A percentile compares a stretch with the other conserved stretches of the same genome.
phyloP scores from a whole-genome alignment of 2,113 vertebrate species.

The Clarias macrocephalus region DNA sequence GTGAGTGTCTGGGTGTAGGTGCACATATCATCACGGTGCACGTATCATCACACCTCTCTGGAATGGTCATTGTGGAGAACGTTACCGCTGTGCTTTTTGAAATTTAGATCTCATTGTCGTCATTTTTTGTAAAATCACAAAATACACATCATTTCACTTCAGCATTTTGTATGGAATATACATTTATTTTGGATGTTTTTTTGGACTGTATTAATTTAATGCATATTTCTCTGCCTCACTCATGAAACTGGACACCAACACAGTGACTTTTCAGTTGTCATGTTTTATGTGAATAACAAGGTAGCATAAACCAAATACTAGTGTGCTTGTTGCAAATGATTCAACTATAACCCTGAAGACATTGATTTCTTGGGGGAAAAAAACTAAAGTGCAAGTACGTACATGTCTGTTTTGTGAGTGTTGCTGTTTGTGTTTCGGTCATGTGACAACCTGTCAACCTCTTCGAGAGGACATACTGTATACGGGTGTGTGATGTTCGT shows the following conservation, averaged over 20 bases:
- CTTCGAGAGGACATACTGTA: slow-evolving; percentile 18
- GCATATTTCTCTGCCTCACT: background rate
- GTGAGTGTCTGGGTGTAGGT: slow-evolving; percentile 10
- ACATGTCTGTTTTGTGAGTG: slow-evolving; percentile 67
- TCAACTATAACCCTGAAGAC: slow-evolving; percentile 3
- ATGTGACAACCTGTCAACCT: slow-evolving; percentile 65
- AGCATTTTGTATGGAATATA: background rate
- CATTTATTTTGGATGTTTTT: slow-evolving; percentile 20
- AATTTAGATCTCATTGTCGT: background rate
- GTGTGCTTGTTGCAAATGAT: slow-evolving; percentile 41
- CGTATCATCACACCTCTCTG: slow-evolving; percentile 3
- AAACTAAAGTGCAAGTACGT: slow-evolving; percentile 37
- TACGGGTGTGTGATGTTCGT: slow-evolving; percentile 37
- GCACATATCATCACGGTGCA: too few species aligned
- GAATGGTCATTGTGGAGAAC: background rate
- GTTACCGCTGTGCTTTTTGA: background rate
- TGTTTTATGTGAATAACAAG: slow-evolving; percentile 39
- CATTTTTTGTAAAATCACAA: background rate
- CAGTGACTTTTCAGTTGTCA: slow-evolving; percentile 19
- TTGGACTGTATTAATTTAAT: slow-evolving; percentile 10
- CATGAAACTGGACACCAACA: background rate
- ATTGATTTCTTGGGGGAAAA: slow-evolving; percentile 13
- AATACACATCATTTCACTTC: slow-evolving; percentile 12
- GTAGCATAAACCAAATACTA: slow-evolving; percentile 53
- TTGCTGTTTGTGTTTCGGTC: slow-evolving; percentile 65